Evolutionary conservation across 2,797 vertebrate genomes (phyloP).

Genomic region (Onychomys torridus): DNA sequence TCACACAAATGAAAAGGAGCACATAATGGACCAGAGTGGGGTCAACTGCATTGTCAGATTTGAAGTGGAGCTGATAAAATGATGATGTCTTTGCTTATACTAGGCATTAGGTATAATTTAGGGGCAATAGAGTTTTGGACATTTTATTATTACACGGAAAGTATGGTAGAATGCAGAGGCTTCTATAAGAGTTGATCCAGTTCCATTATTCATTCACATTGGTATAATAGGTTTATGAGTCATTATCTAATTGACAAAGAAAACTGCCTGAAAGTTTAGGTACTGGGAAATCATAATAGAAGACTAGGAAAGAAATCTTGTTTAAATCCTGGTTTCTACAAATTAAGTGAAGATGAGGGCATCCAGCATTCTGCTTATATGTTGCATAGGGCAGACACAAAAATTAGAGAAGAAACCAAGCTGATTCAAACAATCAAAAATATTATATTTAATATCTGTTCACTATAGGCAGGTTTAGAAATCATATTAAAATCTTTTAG

Average conservation of each 20-base stretch:
- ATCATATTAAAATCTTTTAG: background rate
- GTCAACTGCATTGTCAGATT: background rate
- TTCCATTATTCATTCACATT: background rate
- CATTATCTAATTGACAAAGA: conserved; percentile 14
- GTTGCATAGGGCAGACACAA: background rate
- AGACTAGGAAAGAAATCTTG: background rate
- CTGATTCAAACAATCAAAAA: background rate
- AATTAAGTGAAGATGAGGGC: background rate
- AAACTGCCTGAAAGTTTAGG: background rate
- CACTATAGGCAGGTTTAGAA: background rate
- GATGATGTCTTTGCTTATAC: background rate
- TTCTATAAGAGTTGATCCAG: background rate
- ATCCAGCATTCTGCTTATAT: background rate
- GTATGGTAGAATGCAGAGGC: background rate
- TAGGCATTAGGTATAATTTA: background rate
- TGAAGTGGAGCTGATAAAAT: conserved; percentile 17
- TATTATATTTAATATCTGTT: background rate
- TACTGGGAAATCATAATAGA: background rate
- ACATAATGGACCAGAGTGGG: background rate
- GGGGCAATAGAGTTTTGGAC: background rate
- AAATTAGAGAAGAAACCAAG: background rate
- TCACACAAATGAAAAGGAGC: conserved; percentile 31
- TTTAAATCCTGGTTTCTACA: background rate
- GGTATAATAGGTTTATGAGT: background rate
- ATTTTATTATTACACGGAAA: background rate